phyloP scores from a whole-genome alignment of 2,113 vertebrate genomes.

The Sporophila hypoxantha region DNA sequence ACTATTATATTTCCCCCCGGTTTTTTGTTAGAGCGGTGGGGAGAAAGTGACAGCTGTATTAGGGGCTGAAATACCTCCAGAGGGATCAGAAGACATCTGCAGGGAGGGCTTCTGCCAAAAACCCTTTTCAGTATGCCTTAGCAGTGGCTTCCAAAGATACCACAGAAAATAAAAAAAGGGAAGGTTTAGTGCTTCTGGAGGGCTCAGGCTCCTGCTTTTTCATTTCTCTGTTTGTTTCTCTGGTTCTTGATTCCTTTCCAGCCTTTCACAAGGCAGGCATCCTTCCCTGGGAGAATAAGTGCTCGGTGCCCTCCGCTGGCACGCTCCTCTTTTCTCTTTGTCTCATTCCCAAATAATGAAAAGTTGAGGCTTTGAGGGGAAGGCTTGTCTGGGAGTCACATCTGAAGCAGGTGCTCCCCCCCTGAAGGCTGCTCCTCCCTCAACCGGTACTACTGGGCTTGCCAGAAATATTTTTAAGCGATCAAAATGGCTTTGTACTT shows the following conservation, averaged over 20 bases:
- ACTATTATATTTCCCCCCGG: constrained; percentile 12
- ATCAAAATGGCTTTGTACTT: constrained; percentile 33
- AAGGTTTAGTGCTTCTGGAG: constrained; percentile 15
- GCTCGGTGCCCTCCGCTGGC: neutral
- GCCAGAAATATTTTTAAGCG: constrained; percentile 37
- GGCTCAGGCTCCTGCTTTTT: neutral
- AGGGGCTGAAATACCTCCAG: constrained; percentile 32
- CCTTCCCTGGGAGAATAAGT: neutral
- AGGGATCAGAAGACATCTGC: constrained; percentile 49
- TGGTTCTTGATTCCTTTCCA: neutral
- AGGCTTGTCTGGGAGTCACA: neutral
- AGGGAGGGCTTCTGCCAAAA: constrained; percentile 38
- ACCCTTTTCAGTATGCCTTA: constrained; percentile 3
- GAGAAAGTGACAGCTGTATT: constrained; percentile 51
- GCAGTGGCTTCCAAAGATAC: constrained; percentile 22
- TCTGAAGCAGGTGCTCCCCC: neutral
- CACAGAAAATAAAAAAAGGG: neutral
- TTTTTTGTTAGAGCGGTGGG: neutral
- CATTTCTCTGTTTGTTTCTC: constrained; percentile 5
- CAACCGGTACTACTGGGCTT: neutral
- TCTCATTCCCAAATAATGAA: neutral
- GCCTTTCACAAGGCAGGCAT: neutral
- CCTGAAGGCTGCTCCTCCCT: neutral
- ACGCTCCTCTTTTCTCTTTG: neutral
- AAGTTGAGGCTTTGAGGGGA: neutral